A percentile compares a stretch with the other conserved stretches of the same genome.
These are phyloP conservation scores for Plestiodon gilberti DNA, from an alignment of 2,113 vertebrate genomes.

Conservation along the genomic window DNA sequence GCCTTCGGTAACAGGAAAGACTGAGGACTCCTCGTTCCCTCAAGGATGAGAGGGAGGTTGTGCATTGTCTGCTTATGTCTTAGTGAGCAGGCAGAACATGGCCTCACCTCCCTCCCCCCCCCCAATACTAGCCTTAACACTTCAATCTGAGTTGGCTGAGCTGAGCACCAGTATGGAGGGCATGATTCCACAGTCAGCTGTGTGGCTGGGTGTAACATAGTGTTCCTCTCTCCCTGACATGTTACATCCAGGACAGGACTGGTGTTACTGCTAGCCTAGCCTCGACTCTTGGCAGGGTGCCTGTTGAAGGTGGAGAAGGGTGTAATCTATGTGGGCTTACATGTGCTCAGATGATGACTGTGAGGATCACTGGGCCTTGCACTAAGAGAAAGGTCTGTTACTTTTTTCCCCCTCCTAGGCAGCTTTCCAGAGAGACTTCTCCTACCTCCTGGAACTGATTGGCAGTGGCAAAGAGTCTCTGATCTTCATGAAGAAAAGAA, in stretches of 20 bases:
- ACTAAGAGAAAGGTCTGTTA: background rate
- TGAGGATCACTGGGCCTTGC: background rate
- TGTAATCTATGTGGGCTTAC: background rate
- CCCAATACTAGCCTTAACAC: background rate
- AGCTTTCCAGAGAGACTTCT: constrained; percentile 84
- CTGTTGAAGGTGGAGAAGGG: background rate
- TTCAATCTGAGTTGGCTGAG: background rate
- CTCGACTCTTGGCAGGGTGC: background rate
- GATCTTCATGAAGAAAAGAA: constrained; percentile 96
- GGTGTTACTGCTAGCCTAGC: background rate
- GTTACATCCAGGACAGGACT: background rate
- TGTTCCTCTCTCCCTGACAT: background rate
- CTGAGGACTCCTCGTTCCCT: too few relatives aligned
- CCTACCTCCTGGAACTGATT: constrained; percentile 89
- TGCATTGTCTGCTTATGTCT: background rate
- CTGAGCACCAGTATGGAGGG: background rate
- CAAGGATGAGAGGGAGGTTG: background rate
- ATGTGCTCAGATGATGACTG: background rate
- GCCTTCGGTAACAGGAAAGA: background rate
- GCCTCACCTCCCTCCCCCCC: background rate
- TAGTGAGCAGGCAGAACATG: too few relatives aligned
- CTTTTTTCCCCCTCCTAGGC: constrained; percentile 73
- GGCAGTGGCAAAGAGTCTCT: constrained; percentile 94
- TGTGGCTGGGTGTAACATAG: background rate
- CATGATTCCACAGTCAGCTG: background rate